Conservation (phyloP, 2,888 invertebrate genomes). For the Chrysina gloriosa region DNA sequence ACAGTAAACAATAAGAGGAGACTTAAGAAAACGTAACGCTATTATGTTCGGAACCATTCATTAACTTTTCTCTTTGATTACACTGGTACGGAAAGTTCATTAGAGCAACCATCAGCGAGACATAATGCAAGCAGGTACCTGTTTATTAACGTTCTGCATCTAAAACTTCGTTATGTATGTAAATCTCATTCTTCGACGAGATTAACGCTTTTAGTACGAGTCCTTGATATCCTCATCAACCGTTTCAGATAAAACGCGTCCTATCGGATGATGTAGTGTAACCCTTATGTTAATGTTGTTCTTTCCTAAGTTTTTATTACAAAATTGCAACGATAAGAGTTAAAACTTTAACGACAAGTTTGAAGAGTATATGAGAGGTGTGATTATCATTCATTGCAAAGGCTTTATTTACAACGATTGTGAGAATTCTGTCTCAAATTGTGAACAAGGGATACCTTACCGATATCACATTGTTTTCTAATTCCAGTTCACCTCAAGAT, state of each 20-base stretch:
- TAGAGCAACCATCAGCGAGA: conserved; percentile 28
- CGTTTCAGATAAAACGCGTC: conserved; percentile 19
- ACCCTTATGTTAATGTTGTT: conserved; percentile 28
- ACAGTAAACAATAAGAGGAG: conserved; percentile 18
- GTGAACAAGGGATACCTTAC: too few relatives aligned
- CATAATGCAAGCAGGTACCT: conserved; percentile 34
- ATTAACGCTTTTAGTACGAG: conserved; percentile 23
- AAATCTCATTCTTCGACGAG: conserved; percentile 32
- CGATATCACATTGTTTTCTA: too few relatives aligned
- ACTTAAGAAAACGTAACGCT: conserved; percentile 22
- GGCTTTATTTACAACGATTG: too few relatives aligned
- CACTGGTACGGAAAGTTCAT: conserved; percentile 36
- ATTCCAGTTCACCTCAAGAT: too few relatives aligned
- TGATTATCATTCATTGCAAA: too few relatives aligned
- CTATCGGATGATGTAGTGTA: conserved; percentile 15
- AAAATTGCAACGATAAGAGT: background rate
- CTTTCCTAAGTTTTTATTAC: conserved; percentile 9
- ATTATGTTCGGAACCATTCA: conserved; percentile 33
- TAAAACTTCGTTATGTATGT: conserved; percentile 33
- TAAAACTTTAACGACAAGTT: background rate
- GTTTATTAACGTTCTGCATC: conserved; percentile 37
- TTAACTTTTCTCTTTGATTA: conserved; percentile 37
- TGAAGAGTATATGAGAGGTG: too few relatives aligned
- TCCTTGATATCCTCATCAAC: conserved; percentile 26
- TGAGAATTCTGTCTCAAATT: too few relatives aligned